A percentile compares a stretch with the other conserved stretches of the same genome.
These are phyloP conservation scores for Drosophila suzukii DNA, from an alignment of 1,140 invertebrate species.

Conservation along the genomic window DNA sequence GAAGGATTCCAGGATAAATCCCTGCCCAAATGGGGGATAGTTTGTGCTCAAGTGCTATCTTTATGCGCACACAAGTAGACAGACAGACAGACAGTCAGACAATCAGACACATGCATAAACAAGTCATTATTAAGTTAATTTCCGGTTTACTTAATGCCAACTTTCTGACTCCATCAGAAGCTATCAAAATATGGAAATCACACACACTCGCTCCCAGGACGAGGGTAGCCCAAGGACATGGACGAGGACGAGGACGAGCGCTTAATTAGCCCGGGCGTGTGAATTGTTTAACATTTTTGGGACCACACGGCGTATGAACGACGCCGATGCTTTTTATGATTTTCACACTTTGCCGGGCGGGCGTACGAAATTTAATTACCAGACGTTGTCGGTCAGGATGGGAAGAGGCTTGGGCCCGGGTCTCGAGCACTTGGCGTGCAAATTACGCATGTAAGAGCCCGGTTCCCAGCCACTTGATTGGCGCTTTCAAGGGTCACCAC, in stretches of 20 bases:
- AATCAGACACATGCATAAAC: slow-evolving; percentile 14
- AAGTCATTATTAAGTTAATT: slow-evolving; percentile 71
- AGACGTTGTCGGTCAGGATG: slow-evolving; percentile 13
- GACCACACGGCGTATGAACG: slow-evolving; percentile 60
- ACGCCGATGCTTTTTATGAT: slow-evolving; percentile 73
- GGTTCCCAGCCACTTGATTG: slow-evolving; percentile 72
- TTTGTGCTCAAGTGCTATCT: slow-evolving; percentile 13
- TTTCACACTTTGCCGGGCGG: slow-evolving; percentile 68
- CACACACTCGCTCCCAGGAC: slow-evolving; percentile 27
- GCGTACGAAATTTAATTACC: slow-evolving; percentile 75
- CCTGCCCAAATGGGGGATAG: slow-evolving; percentile 12
- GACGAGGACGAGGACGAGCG: slow-evolving; percentile 34
- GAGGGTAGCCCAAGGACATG: slow-evolving; percentile 20
- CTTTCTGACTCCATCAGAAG: slow-evolving; percentile 52
- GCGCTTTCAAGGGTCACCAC: slow-evolving; percentile 73
- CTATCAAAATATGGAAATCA: slow-evolving; percentile 78
- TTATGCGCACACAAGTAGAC: slow-evolving; percentile 1
- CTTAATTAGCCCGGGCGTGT: slow-evolving; percentile 77
- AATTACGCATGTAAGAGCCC: slow-evolving; percentile 74
- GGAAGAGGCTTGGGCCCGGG: background rate
- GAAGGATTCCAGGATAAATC: slow-evolving; percentile 7
- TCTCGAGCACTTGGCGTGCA: slow-evolving; percentile 65
- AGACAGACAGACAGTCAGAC: slow-evolving; percentile 2
- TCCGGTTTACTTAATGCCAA: slow-evolving; percentile 56
- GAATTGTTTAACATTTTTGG: slow-evolving; percentile 79